phyloP scores from a whole-genome alignment of 2,797 vertebrate genomes.

The Argyrosomus regius region DNA sequence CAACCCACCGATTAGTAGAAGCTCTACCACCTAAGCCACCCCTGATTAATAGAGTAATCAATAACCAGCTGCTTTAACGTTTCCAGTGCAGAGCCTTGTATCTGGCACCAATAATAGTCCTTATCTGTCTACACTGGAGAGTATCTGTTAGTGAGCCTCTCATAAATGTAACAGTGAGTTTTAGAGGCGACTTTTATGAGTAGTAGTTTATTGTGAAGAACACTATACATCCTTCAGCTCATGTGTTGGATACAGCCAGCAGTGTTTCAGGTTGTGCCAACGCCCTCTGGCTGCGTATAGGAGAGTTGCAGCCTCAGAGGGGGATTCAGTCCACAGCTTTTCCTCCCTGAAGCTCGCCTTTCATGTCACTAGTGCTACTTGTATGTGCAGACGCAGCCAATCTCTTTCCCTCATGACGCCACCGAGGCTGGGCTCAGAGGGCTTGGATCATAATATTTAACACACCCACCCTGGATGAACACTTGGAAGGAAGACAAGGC shows the following conservation, averaged over 20 bases:
- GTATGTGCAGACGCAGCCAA: constrained; percentile 89
- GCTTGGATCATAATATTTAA: constrained; percentile 92
- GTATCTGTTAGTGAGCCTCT: neutral
- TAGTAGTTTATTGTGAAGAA: neutral
- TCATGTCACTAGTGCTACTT: constrained; percentile 87
- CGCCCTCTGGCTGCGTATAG: constrained; percentile 86
- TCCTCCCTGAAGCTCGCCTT: constrained; percentile 79
- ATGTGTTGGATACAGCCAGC: neutral
- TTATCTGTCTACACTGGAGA: neutral
- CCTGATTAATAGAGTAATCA: neutral
- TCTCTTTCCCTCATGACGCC: constrained; percentile 92
- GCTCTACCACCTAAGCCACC: too few species aligned
- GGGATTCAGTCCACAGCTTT: constrained; percentile 45
- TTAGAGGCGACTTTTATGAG: constrained; percentile 1
- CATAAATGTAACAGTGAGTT: neutral
- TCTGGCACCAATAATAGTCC: neutral
- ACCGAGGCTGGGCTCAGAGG: constrained; percentile 89
- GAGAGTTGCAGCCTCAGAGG: constrained; percentile 77
- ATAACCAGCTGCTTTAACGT: neutral
- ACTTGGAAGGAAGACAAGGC: constrained; percentile 70
- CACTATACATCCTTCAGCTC: neutral
- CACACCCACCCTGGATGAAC: constrained; percentile 86
- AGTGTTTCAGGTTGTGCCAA: constrained; percentile 35
- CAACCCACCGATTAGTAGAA: too few species aligned
- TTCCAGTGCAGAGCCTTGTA: too few species aligned